Conservation (phyloP, 2,888 invertebrate genomes). For the Incurvaria masculella region DNA sequence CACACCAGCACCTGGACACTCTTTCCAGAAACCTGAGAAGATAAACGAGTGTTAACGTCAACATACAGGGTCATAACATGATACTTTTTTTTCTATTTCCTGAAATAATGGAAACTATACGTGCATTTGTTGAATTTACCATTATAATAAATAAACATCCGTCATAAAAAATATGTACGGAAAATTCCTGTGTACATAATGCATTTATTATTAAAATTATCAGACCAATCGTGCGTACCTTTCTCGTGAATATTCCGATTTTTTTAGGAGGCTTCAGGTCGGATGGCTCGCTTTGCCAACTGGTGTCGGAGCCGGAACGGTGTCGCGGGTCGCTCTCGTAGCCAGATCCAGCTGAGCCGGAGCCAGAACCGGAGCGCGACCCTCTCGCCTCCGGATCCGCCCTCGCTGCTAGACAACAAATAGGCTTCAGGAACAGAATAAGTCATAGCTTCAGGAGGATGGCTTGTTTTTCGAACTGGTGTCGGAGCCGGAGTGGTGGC, state of each 20-base stretch:
- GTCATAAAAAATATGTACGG: too few species aligned
- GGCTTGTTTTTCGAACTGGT: constrained; percentile 32
- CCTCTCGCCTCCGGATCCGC: constrained; percentile 33
- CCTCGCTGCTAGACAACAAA: too few species aligned
- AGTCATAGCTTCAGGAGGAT: constrained; percentile 22
- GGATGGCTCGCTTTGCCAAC: constrained; percentile 27
- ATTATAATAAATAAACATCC: too few species aligned
- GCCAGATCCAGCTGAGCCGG: constrained; percentile 52
- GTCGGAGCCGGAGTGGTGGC: constrained; percentile 39
- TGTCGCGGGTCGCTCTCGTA: constrained; percentile 52
- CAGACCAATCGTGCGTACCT: constrained; percentile 23
- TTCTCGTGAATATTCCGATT: constrained; percentile 43
- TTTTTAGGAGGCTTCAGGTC: constrained; percentile 28
- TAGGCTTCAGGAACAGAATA: too few species aligned
- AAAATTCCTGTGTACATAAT: too few species aligned
- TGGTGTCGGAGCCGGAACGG: constrained; percentile 41
- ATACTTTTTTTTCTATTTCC: too few species aligned
- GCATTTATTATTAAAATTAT: background rate
- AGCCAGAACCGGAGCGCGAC: constrained; percentile 32
- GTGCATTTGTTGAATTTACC: too few species aligned
- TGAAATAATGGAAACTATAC: too few species aligned
- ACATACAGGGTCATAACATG: too few species aligned
- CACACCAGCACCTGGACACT: constrained; percentile 54
- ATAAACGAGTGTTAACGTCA: background rate
- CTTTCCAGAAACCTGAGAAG: constrained; percentile 39